Evolutionary conservation across 1,140 invertebrate genomes (phyloP).

Genomic region (Monomorium pharaonis): DNA sequence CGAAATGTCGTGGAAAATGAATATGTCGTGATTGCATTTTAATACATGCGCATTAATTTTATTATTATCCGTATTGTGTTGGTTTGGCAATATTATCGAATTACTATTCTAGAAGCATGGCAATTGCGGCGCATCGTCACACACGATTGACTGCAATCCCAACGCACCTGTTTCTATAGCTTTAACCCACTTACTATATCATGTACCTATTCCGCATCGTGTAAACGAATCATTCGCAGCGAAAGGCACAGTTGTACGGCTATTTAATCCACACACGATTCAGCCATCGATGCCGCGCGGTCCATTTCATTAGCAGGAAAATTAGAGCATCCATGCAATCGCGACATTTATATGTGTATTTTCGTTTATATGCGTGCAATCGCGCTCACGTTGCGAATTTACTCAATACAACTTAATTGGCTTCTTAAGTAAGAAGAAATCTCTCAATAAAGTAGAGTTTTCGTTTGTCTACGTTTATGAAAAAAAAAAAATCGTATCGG

Average conservation of each 20-base stretch:
- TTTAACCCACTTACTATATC: slow-evolving; percentile 50
- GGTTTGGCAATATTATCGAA: slow-evolving; percentile 38
- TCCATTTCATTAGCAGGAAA: slow-evolving; percentile 41
- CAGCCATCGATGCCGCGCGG: slow-evolving; percentile 12
- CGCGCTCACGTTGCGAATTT: neutral
- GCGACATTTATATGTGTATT: neutral
- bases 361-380: neutral
- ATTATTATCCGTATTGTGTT: slow-evolving; percentile 3
- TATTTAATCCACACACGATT: slow-evolving; percentile 53
- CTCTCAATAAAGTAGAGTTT: neutral
- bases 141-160: slow-evolving; percentile 46
- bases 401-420: neutral
- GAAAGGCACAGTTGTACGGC: slow-evolving; percentile 46
- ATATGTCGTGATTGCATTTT: slow-evolving; percentile 27
- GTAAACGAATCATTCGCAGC: slow-evolving; percentile 56
- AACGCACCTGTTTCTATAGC: slow-evolving; percentile 38
- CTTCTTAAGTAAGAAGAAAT: neutral
- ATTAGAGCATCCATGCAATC: slow-evolving; percentile 47
- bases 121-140: slow-evolving; percentile 42
- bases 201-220: neutral
- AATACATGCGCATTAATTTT: neutral
- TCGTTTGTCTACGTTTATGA: neutral
- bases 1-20: neutral
- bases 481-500: neutral
- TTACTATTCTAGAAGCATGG: slow-evolving; percentile 31